phyloP scores from a whole-genome alignment of 2,113 vertebrate genomes.

The Hemiscyllium ocellatum region DNA sequence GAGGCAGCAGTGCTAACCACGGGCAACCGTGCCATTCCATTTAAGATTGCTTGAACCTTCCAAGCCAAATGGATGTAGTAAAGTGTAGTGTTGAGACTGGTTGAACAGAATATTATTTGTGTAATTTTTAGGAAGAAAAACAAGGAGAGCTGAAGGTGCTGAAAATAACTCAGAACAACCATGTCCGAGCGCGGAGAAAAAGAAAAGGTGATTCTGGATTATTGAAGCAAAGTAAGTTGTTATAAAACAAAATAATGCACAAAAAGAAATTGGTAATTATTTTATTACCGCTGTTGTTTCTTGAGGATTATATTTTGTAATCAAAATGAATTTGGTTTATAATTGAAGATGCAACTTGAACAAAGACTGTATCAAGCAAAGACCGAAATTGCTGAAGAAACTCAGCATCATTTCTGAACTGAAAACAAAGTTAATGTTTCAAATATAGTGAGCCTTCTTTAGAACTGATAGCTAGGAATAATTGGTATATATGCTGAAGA shows the following conservation, averaged over 20 bases:
- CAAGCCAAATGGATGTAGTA: not conserved
- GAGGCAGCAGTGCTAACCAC: too few species aligned
- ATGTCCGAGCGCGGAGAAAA: conserved; percentile 60
- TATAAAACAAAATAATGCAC: not conserved
- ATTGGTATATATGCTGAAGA: too few species aligned
- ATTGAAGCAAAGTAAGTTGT: conserved; percentile 67
- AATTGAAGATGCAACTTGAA: not conserved
- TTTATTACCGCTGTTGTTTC: not conserved
- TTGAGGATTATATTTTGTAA: not conserved
- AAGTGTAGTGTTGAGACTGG: not conserved
- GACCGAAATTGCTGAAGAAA: not conserved
- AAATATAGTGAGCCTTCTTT: too few species aligned
- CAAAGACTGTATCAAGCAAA: not conserved
- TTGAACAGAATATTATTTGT: conserved; percentile 2
- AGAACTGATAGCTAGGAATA: too few species aligned
- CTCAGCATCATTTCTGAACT: not conserved
- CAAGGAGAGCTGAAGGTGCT: conserved; percentile 61
- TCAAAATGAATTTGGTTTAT: not conserved
- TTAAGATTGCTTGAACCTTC: not conserved
- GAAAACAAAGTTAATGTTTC: too few species aligned
- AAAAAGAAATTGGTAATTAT: too few species aligned
- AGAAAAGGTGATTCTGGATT: conserved; percentile 65
- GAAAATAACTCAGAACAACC: conserved; percentile 56
- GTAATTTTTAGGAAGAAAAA: conserved; percentile 61
- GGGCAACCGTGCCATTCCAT: too few species aligned